Base-by-base conservation (phyloP, 2,797 vertebrate genomes). In the Ptychadena robeensis region DNA sequence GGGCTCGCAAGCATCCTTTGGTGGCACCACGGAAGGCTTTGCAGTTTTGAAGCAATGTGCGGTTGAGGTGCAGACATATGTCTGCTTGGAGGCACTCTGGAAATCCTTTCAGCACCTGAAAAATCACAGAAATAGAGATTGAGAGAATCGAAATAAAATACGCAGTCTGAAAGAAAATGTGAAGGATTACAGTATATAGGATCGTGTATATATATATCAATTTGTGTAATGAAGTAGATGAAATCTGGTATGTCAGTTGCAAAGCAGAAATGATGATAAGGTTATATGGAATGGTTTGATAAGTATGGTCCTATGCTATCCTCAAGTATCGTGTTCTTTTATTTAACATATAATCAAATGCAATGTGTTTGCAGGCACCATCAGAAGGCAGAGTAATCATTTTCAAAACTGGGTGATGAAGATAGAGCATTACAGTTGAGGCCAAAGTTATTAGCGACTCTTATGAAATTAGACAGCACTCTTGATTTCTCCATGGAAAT, bases 71-170 rank as follows among this genome's bases (percentile, higher is more conserved):
- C 69, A 99, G 95, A 89, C 98, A 99, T 92, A 99, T 99, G 88
- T 99, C 98, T 0, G 97, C 98, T 90, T 99, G 98, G 81, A 99
- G 94, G 89, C 97, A 99, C 93, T 99, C 97, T 0, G 98, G 97
- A 87, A 99, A 99, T 25, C 98, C 98, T 88, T 99, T 99, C 87
- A 99, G 88, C 85, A 99, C 97, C 97, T 98, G 87, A 0, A 7
- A 15, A 48, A 86, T 80, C 5, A 32, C 18, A 76, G 8, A 69
- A 34, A 34, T 2, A 74, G 5, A 74, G 14, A 59, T 4, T 59
- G 14, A 73, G 63, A 48, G 70, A 32, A 18, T n/a, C 9, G 34
- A 34, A 74, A 68, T 38, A 48, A 75, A 4, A 15, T 74, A 32
- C 1, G 32, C 6, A 53, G 18, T 53, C 18, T 53, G 18, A 48